Evolutionary conservation across 1,140 invertebrate species (phyloP).

Genomic region (Sycophaga agraensis): DNA sequence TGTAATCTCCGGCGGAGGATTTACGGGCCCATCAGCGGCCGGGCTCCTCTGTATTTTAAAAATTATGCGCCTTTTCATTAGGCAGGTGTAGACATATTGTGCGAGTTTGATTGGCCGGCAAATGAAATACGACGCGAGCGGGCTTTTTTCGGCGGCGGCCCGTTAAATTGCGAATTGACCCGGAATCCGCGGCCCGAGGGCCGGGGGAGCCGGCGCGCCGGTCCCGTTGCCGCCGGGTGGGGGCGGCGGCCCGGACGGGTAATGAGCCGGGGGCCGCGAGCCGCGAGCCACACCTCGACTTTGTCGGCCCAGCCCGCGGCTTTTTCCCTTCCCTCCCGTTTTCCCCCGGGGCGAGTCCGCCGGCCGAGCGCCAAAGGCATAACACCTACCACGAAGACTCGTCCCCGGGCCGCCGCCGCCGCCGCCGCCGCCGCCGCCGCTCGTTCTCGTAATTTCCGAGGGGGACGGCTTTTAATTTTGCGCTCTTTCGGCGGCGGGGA

Average conservation of each 20-base stretch:
- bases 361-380: slow-evolving; percentile 32
- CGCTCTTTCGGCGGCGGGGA: slow-evolving; percentile 5
- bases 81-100: too few relatives aligned
- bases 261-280: slow-evolving; percentile 42
- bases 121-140: too few relatives aligned
- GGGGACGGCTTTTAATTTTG: slow-evolving; percentile 24
- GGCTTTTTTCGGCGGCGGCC: too few relatives aligned
- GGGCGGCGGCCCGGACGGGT: too few relatives aligned
- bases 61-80: too few relatives aligned
- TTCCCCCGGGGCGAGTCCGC: not conserved
- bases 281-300: slow-evolving; percentile 44
- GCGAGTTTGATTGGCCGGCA: too few relatives aligned
- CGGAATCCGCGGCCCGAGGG: slow-evolving; percentile 42
- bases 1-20: too few relatives aligned
- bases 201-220: too few relatives aligned
- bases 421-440: not conserved
- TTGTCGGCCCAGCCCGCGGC: slow-evolving; percentile 34
- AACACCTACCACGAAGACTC: slow-evolving; percentile 45
- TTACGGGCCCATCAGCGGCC: too few relatives aligned
- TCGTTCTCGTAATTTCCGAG: not conserved
- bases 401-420: not conserved
- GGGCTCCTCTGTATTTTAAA: too few relatives aligned
- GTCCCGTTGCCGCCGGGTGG: too few relatives aligned
- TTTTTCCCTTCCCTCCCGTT: slow-evolving; percentile 1
- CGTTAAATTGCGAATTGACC: too few relatives aligned